Conservation (phyloP, 2,888 invertebrate species). For the Acanthosepion esculentum region DNA sequence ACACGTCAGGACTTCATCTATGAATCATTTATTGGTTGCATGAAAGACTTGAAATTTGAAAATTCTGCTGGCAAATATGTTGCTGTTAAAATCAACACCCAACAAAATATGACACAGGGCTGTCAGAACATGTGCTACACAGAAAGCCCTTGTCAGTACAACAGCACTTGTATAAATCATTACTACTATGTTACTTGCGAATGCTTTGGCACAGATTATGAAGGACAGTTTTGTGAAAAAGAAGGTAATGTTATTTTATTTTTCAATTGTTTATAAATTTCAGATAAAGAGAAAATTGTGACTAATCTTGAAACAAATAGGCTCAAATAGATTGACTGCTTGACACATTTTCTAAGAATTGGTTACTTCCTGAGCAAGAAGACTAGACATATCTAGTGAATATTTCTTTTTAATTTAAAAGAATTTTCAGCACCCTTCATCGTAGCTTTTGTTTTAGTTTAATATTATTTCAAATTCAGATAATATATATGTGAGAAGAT, state of each 20-base stretch:
- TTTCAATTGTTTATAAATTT: neutral
- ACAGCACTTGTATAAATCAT: slow-evolving; percentile 91
- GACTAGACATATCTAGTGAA: no score
- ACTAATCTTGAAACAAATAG: neutral
- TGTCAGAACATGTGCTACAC: slow-evolving; percentile 83
- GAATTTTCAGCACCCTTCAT: no score
- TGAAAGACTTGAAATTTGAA: slow-evolving; percentile 59
- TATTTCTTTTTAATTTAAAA: no score
- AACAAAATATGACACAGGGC: slow-evolving; percentile 78
- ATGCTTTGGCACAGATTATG: slow-evolving; percentile 92
- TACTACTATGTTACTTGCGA: slow-evolving; percentile 92
- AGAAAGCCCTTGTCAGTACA: slow-evolving; percentile 89
- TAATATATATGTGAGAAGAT: no score
- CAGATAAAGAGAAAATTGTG: neutral
- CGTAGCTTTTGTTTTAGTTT: no score
- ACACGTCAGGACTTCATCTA: slow-evolving; percentile 48
- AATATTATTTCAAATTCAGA: no score
- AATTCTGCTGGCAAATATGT: slow-evolving; percentile 55
- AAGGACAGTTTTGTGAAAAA: slow-evolving; percentile 92
- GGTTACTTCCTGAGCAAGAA: no score
- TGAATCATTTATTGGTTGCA: slow-evolving; percentile 64
- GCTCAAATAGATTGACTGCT: no score
- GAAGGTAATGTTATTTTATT: slow-evolving; percentile 83
- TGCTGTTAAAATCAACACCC: slow-evolving; percentile 53
- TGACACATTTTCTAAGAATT: no score